These are phyloP conservation scores for Anoncus sp. DNA, from an alignment of 2,888 invertebrate species.

Conservation along the genomic window DNA sequence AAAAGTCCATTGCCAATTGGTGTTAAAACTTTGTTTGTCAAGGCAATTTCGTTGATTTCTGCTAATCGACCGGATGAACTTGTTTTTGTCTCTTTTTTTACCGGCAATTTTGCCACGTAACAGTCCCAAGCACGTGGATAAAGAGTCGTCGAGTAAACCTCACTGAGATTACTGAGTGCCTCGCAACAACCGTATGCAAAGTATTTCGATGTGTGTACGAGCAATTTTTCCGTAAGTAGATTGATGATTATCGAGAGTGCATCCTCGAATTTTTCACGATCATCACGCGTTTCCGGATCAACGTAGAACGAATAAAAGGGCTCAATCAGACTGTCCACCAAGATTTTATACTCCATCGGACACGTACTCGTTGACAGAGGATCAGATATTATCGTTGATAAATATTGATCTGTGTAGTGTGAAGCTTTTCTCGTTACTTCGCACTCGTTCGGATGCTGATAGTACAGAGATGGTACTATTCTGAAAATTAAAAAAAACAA, in stretches of 20 bases:
- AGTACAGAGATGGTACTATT: slow-evolving; percentile 83
- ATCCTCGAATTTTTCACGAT: slow-evolving; percentile 82
- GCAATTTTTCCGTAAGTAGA: slow-evolving; percentile 84
- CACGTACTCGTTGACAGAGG: slow-evolving; percentile 58
- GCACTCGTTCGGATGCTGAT: slow-evolving; percentile 84
- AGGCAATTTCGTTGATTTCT: slow-evolving; percentile 49
- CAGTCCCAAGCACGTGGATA: slow-evolving; percentile 89
- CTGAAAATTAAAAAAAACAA: slow-evolving; percentile 77
- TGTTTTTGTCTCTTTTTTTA: slow-evolving; percentile 70
- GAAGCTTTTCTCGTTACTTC: slow-evolving; percentile 85
- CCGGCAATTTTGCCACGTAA: slow-evolving; percentile 71
- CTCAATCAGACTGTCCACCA: slow-evolving; percentile 84
- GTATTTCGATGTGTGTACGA: slow-evolving; percentile 88
- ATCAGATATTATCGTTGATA: slow-evolving; percentile 72
- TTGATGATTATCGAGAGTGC: slow-evolving; percentile 85
- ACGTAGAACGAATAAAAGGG: slow-evolving; percentile 82
- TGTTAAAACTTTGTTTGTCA: slow-evolving; percentile 61
- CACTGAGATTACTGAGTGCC: slow-evolving; percentile 88
- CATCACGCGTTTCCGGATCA: slow-evolving; percentile 67
- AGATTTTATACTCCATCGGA: slow-evolving; percentile 75
- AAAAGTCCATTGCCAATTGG: slow-evolving; percentile 77
- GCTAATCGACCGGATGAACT: slow-evolving; percentile 63
- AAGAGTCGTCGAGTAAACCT: slow-evolving; percentile 87
- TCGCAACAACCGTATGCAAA: slow-evolving; percentile 88
- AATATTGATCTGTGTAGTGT: slow-evolving; percentile 79